These are phyloP conservation scores for Cinclus mexicanus DNA, from an alignment of 2,113 vertebrate species.

Conservation along the genomic window DNA sequence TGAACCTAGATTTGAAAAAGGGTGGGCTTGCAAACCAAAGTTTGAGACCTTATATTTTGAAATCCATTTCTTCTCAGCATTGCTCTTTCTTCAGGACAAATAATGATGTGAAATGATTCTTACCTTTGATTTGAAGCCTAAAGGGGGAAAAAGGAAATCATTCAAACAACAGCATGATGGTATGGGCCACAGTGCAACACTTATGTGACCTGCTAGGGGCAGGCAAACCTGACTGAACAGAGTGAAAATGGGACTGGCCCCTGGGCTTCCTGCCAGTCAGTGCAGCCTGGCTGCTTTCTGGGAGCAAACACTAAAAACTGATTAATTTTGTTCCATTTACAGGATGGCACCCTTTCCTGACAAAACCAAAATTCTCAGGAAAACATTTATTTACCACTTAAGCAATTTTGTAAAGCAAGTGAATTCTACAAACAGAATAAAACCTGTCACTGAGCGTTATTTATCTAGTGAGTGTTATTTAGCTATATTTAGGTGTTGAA, in stretches of 20 bases:
- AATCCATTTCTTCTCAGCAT: neutral
- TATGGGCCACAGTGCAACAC: fast-evolving
- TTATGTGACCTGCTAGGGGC: neutral
- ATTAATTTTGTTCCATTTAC: neutral
- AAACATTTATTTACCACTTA: neutral
- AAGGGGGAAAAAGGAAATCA: neutral
- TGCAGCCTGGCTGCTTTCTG: neutral
- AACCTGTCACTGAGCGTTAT: neutral
- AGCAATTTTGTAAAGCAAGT: neutral
- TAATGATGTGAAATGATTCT: neutral
- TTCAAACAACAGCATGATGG: neutral
- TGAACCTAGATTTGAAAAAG: neutral
- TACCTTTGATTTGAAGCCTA: neutral
- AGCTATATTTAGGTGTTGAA: neutral
- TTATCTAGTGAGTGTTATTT: neutral
- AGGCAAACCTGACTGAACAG: fast-evolving
- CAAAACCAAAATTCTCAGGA: neutral
- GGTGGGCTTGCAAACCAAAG: neutral
- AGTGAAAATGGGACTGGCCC: neutral
- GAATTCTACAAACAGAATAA: neutral
- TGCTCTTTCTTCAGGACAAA: neutral
- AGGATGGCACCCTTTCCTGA: neutral
- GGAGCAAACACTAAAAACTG: neutral
- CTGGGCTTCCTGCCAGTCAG: neutral
- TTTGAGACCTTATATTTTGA: neutral